Evolutionary conservation across 35 echinoderm and acorn worm genomes (phyloP).

Genomic region (Patiria miniata): DNA sequence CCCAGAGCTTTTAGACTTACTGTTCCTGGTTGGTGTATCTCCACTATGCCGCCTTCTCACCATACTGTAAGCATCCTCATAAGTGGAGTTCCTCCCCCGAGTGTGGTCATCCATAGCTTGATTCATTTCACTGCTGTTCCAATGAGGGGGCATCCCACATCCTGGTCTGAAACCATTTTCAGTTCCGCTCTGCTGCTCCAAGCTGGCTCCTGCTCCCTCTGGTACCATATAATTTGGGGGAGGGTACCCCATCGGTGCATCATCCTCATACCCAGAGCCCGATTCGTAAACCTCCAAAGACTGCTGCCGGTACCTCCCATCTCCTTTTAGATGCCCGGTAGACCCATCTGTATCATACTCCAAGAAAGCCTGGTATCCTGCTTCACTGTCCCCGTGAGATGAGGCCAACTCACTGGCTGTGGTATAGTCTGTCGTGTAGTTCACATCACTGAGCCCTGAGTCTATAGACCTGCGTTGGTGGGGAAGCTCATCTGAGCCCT

Average conservation of each 20-base stretch:
- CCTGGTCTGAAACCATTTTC: not conserved
- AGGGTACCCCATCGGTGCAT: not conserved
- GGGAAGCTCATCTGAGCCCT: not conserved
- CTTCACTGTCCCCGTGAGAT: constrained; percentile 3
- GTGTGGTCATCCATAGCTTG: not conserved
- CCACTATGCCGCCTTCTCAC: not conserved
- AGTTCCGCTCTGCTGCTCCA: not conserved
- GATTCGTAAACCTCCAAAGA: not conserved
- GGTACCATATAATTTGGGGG: not conserved
- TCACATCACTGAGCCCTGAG: not conserved
- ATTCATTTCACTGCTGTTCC: not conserved
- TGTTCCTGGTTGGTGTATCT: not conserved
- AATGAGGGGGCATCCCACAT: not conserved
- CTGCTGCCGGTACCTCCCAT: not conserved
- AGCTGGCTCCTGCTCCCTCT: no score
- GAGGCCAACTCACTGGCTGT: not conserved
- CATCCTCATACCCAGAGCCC: not conserved
- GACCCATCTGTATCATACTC: not conserved
- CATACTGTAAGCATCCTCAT: constrained; percentile 12
- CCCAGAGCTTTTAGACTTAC: not conserved
- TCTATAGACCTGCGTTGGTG: not conserved
- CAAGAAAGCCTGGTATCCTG: not conserved
- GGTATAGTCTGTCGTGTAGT: not conserved
- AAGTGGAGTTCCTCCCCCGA: not conserved
- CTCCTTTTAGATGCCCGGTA: not conserved